Conservation (phyloP, 2,113 vertebrate genomes). For the Lagopus muta region DNA sequence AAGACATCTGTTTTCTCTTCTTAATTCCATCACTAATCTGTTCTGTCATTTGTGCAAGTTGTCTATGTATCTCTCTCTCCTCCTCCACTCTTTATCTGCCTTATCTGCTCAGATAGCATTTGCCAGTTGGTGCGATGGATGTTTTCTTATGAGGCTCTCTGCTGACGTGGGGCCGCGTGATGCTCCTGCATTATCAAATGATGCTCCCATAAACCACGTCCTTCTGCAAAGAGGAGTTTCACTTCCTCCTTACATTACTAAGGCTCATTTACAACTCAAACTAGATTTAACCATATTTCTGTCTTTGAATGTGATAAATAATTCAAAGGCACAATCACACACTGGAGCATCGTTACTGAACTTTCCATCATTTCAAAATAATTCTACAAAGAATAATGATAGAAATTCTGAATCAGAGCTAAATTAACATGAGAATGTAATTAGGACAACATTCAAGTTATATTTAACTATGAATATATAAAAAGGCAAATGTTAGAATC, state of each 20-base stretch:
- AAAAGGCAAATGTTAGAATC: conserved; percentile 45
- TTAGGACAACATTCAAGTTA: conserved; percentile 68
- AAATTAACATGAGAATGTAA: conserved; percentile 72
- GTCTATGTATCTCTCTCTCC: background rate
- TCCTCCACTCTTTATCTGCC: background rate
- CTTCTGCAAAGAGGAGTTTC: background rate
- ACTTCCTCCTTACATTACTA: background rate
- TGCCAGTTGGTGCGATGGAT: background rate
- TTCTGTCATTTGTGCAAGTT: background rate
- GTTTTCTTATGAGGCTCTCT: background rate
- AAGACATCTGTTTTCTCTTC: background rate
- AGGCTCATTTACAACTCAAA: conserved; percentile 61
- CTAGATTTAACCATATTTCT: conserved; percentile 47
- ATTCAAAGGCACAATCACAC: conserved; percentile 67
- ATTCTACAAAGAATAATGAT: conserved; percentile 64
- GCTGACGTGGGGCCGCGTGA: rapidly evolving
- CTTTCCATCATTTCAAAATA: conserved; percentile 59
- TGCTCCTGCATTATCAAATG: background rate
- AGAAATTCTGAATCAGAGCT: conserved; percentile 60
- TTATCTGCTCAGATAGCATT: background rate
- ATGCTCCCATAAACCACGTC: background rate
- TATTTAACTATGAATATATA: conserved; percentile 68
- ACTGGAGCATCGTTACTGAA: conserved; percentile 50
- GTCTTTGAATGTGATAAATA: conserved; percentile 63
- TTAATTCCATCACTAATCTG: background rate